phyloP scores from a whole-genome alignment of 2,113 vertebrate species.

The Canis aureus region DNA sequence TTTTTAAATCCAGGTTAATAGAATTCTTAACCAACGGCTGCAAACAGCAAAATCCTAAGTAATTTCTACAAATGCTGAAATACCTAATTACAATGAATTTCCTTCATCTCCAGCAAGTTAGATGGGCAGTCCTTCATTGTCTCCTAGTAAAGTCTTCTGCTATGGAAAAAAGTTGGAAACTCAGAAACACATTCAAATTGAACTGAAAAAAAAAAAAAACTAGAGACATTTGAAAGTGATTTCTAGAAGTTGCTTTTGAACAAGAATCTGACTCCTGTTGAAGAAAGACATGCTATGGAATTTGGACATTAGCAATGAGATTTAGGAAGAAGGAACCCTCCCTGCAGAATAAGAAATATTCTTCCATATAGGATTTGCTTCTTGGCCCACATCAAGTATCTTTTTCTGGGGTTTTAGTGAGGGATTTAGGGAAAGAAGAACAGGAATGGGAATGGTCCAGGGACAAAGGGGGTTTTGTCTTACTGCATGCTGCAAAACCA shows the following conservation, averaged over 20 bases:
- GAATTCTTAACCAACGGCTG: background rate
- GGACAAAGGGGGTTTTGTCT: background rate
- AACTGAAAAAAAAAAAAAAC: background rate
- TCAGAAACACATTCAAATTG: background rate
- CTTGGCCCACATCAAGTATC: background rate
- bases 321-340: background rate
- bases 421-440: background rate
- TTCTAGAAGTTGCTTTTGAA: background rate
- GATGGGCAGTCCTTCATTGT: background rate
- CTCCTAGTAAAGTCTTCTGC: background rate
- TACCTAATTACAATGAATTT: background rate
- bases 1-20: background rate
- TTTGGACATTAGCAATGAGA: background rate
- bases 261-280: background rate
- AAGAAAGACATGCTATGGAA: background rate
- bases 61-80: background rate
- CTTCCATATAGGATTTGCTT: background rate
- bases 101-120: slow-evolving; percentile 23
- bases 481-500: background rate
- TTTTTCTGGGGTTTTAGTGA: background rate
- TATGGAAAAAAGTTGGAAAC: background rate
- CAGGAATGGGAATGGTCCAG: background rate
- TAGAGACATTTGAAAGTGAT: background rate
- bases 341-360: background rate
- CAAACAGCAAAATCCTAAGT: slow-evolving; percentile 6